Base-by-base conservation (phyloP, 2,113 vertebrate species). In the Microcebus murinus region DNA sequence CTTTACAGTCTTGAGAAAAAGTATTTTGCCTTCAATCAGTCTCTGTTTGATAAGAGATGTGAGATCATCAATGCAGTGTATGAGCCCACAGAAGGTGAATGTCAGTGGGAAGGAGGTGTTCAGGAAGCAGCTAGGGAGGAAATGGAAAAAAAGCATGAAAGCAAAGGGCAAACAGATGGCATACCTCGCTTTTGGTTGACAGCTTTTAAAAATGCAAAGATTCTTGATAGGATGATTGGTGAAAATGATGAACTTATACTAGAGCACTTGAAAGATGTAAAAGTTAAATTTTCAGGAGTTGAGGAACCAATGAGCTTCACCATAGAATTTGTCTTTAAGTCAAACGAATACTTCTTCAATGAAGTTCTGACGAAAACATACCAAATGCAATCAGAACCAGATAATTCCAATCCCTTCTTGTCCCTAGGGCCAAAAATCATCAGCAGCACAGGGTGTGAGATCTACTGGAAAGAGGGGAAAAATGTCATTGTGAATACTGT, bases 21-120 rank as follows among this genome's bases (percentile, higher is more conserved):
- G 31, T 73, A 73, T 57, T 63, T 11, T 71, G 29, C 63, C n/a
- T 73, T 85, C 71, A 79, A 73, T 39, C 71, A 92, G 45, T 15
- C 55, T 73, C 52, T 89, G 61, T 94, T 87, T 80, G n/a, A 42
- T 89, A 71, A 73, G 57, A 89, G 36, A 85, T 63, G 25, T 85
- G 48, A 89, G 42, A 80, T 85, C 17, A n/a, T 80, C 48, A 95
- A 15, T 88, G 36, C 27, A 70, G 20, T 77, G 31, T 74, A 59
- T 57, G 39, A 68, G 68, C 39, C 76, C 36, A 82, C 12, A 48
- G 95, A 70, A 95, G 55, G 12, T 17, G 90, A 93, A 67, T 90
- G 55, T 57, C 76, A 84, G 6, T 84, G 90, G 45, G 23, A 65
- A 90, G 18, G 17, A 73, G 34, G 10, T 96, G 34, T 57, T 76